Percentiles rank a stretch among this genome's conserved stretches.
Conservation (phyloP, 2,888 invertebrate species). For the Barypeithes pellucidus region DNA sequence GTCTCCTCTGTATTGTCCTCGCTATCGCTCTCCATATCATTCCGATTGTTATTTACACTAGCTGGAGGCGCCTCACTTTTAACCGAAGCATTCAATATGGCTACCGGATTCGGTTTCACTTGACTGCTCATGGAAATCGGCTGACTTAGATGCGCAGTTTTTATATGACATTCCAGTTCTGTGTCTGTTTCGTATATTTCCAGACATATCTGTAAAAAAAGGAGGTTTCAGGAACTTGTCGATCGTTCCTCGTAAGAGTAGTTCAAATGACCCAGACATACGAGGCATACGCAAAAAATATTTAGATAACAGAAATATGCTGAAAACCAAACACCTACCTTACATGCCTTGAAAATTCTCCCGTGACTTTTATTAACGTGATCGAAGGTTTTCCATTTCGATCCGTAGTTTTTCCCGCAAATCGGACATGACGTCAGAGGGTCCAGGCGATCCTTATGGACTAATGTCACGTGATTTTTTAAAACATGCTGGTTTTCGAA, state of each 20-base stretch:
- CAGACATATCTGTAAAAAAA: slow-evolving; percentile 69
- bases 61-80: slow-evolving; percentile 35
- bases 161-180: slow-evolving; percentile 72
- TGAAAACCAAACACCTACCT: slow-evolving; percentile 56
- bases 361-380: slow-evolving; percentile 76
- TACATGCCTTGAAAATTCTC: slow-evolving; percentile 74
- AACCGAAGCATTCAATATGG: slow-evolving; percentile 25
- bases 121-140: slow-evolving; percentile 16
- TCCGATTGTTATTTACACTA: slow-evolving; percentile 18
- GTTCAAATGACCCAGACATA: not conserved
- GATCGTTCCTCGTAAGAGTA: slow-evolving; percentile 7
- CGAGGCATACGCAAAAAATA: not conserved
- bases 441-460: slow-evolving; percentile 71
- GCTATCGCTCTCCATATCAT: slow-evolving; percentile 30
- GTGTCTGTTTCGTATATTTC: slow-evolving; percentile 74
- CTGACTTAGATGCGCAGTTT: slow-evolving; percentile 65
- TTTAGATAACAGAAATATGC: not conserved
- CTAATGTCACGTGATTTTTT: slow-evolving; percentile 73
- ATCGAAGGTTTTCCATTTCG: slow-evolving; percentile 76
- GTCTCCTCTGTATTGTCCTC: slow-evolving; percentile 46
- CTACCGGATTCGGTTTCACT: slow-evolving; percentile 26
- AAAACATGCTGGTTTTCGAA: slow-evolving; percentile 74
- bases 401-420: slow-evolving; percentile 76
- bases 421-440: slow-evolving; percentile 74
- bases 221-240: not conserved